Base-by-base conservation (phyloP, 2,113 vertebrate species). In the Dicentrarchus labrax region DNA sequence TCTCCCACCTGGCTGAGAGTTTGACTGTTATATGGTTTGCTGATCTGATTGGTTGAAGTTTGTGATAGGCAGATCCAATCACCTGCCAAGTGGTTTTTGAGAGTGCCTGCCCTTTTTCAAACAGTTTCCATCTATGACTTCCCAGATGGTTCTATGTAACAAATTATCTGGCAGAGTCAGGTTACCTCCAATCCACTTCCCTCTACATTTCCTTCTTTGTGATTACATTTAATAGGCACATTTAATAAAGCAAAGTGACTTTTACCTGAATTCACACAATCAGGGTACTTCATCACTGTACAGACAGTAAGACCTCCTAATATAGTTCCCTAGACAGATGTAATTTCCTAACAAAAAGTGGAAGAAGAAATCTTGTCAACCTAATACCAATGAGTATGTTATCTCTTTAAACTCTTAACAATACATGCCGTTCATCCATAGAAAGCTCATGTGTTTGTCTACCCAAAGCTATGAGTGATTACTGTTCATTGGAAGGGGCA, bases 401-500 rank as follows among this genome's bases (percentile, higher is more conserved):
- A 59, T 77, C 70, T 48, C 43, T 76, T 78, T 70, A 70, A 78
- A 60, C 64, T 70, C 50, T 50, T 43, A 67, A 82, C 57, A 85
- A 22, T 54, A 61, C 43, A 65, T 22, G 8, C 15, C 22, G 62
- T 75, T 62, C 76, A n/a, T 39, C 39, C 53, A 51, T 30, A 81
- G n/a, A 83, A n/a, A 83, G 54, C 73, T 86, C 73, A 72, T 75
- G 83, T 89, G 86, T 92, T 88, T 87, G 81, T 91, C 82, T 74
- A 22, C 36, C 78, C 83, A 78, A 65, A 79, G 80, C 90, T 45
- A 67, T 95, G 93, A 95, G 84, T 93, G 90, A 95, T 94, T 88
- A 86, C 85, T 83, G 85, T 88, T 95, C 90, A 93, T 92, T 93
- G 93, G 86, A 91, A 91, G 90, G 91, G 93, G 89, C 91, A 91